phyloP scores from a whole-genome alignment of 2,113 vertebrate genomes.

The Jacana jacana region DNA sequence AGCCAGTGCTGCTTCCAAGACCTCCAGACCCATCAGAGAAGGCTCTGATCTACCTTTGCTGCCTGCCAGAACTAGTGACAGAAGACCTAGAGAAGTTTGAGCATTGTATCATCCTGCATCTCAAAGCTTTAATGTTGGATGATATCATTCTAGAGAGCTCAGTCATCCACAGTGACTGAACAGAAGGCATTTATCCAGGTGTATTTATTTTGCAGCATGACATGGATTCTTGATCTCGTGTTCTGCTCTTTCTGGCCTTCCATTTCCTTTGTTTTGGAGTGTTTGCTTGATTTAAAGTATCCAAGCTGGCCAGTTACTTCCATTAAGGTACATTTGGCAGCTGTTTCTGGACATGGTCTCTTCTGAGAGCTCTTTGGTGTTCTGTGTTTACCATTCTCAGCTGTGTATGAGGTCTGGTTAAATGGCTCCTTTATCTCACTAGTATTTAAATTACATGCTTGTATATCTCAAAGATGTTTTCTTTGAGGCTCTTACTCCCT shows the following conservation, averaged over 20 bases:
- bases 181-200: background rate
- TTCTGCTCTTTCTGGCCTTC: conserved; percentile 21
- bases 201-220: conserved; percentile 21
- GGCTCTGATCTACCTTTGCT: background rate
- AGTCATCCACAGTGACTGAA: background rate
- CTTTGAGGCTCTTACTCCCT: background rate
- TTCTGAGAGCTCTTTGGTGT: conserved; percentile 14
- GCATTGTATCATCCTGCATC: background rate
- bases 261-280: conserved; percentile 41
- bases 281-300: conserved; percentile 6
- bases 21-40: background rate
- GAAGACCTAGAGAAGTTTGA: background rate
- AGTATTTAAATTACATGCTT: conserved; percentile 8
- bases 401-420: conserved; percentile 16
- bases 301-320: background rate
- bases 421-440: conserved; percentile 25
- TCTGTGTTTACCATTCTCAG: conserved; percentile 53
- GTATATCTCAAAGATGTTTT: background rate
- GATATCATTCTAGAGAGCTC: background rate
- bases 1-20: background rate
- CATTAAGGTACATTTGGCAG: conserved; percentile 48
- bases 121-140: background rate
- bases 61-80: background rate
- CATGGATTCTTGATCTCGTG: background rate
- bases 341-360: background rate